Evolutionary conservation across 1,140 invertebrate genomes (phyloP).

Genomic region (Trichonephila clavipes): DNA sequence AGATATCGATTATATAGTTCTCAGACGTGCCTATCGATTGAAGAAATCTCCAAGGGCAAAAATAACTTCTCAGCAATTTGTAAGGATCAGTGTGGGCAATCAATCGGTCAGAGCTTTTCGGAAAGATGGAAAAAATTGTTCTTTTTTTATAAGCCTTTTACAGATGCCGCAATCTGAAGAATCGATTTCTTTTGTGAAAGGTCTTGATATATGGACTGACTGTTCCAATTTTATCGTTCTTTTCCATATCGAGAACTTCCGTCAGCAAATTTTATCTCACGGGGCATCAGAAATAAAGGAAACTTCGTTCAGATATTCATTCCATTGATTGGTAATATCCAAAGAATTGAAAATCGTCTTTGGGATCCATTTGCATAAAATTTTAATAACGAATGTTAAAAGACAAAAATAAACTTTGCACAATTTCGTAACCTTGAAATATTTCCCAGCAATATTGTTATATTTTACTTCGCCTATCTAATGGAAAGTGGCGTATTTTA

Average conservation of each 20-base stretch:
- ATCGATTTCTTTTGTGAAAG: slow-evolving; percentile 2
- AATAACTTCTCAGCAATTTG: slow-evolving; percentile 41
- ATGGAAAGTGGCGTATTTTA: no score
- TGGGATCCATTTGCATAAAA: no score
- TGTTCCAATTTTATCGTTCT: not conserved
- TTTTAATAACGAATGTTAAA: no score
- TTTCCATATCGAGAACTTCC: not conserved
- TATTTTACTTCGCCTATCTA: no score
- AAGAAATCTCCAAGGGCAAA: slow-evolving; percentile 7
- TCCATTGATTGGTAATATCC: no score
- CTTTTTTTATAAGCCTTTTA: slow-evolving; percentile 23
- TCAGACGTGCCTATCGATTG: slow-evolving; percentile 29
- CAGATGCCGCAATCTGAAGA: slow-evolving; percentile 24
- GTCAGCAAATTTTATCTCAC: not conserved
- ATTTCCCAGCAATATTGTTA: no score
- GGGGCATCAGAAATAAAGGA: no score
- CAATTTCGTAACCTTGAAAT: no score
- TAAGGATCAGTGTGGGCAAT: not conserved
- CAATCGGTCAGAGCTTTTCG: slow-evolving; percentile 4
- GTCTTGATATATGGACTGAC: not conserved
- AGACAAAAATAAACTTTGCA: no score
- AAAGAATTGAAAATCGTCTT: no score
- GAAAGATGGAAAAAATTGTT: not conserved
- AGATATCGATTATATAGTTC: slow-evolving; percentile 20
- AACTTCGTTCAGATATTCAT: no score